Conservation (phyloP, 2,113 vertebrate species). For the Mandrillus leucophaeus region DNA sequence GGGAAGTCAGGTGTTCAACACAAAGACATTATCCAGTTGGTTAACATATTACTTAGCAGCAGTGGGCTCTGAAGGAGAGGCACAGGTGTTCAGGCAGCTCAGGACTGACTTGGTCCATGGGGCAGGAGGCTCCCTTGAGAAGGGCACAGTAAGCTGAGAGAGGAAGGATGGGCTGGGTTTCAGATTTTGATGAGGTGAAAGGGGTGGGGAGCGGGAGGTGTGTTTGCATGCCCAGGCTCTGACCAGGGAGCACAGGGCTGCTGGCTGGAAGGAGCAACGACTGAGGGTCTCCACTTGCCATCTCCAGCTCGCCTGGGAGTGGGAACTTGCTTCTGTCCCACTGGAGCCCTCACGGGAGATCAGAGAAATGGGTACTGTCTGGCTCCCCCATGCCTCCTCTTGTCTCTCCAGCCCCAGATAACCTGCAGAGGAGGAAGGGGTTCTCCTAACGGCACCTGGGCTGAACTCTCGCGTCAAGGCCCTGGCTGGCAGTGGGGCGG, state of each 20-base stretch:
- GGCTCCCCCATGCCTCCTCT: not conserved
- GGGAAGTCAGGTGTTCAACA: not conserved
- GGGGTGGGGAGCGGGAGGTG: no score
- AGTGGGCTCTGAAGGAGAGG: not conserved
- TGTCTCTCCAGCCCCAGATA: not conserved
- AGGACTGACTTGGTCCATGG: not conserved
- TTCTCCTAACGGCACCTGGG: not conserved
- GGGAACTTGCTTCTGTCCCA: not conserved
- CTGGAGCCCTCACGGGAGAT: rapidly evolving
- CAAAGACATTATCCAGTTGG: no score
- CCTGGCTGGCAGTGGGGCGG: not conserved
- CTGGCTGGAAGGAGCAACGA: not conserved
- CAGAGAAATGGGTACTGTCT: rapidly evolving
- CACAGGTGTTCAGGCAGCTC: no score
- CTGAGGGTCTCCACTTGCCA: not conserved
- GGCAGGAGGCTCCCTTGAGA: not conserved
- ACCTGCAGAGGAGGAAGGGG: not conserved
- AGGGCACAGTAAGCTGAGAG: not conserved
- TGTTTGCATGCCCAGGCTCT: not conserved
- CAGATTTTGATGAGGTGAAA: not conserved
- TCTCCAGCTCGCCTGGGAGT: not conserved
- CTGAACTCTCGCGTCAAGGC: not conserved
- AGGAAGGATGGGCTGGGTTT: not conserved
- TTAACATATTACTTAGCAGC: not conserved
- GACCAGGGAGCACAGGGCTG: not conserved